A percentile compares a stretch with the other conserved stretches of the same genome.
These are phyloP conservation scores for Drosophila mimetica DNA, from an alignment of 2,888 invertebrate genomes.

Conservation along the genomic window DNA sequence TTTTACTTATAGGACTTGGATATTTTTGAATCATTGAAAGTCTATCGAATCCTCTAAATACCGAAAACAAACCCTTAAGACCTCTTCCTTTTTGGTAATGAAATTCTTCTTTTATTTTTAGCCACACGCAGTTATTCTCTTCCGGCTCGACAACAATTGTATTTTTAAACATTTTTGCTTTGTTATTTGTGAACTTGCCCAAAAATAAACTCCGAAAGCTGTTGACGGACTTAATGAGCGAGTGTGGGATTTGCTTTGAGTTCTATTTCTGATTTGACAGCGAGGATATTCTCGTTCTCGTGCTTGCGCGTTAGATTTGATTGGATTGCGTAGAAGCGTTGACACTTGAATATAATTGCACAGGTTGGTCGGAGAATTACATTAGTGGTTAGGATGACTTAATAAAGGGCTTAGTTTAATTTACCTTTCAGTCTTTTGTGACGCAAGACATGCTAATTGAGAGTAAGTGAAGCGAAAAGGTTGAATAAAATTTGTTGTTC, in stretches of 20 bases:
- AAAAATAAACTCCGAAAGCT: slow-evolving; percentile 26
- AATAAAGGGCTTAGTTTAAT: slow-evolving; percentile 8
- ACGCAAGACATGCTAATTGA: slow-evolving; percentile 11
- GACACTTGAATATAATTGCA: slow-evolving; percentile 9
- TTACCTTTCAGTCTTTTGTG: slow-evolving; percentile 5
- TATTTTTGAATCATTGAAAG: neutral
- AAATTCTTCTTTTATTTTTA: slow-evolving; percentile 57
- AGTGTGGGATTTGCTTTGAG: slow-evolving; percentile 15
- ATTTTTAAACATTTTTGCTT: slow-evolving; percentile 32
- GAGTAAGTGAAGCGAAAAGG: neutral
- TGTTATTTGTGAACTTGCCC: slow-evolving; percentile 28
- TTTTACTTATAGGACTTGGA: no score
- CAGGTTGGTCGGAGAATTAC: slow-evolving; percentile 8
- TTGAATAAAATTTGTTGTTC: neutral
- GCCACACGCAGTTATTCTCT: neutral
- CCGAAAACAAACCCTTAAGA: slow-evolving; percentile 41
- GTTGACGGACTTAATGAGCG: slow-evolving; percentile 14
- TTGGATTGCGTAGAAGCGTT: slow-evolving; percentile 7
- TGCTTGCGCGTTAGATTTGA: neutral
- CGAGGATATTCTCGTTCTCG: neutral
- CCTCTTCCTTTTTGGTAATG: slow-evolving; percentile 53
- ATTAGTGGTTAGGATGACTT: slow-evolving; percentile 10
- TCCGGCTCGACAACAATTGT: neutral
- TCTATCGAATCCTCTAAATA: neutral
- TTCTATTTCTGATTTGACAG: slow-evolving; percentile 28